phyloP scores from a whole-genome alignment of 2,888 invertebrate genomes.

The Nowickia ferox region DNA sequence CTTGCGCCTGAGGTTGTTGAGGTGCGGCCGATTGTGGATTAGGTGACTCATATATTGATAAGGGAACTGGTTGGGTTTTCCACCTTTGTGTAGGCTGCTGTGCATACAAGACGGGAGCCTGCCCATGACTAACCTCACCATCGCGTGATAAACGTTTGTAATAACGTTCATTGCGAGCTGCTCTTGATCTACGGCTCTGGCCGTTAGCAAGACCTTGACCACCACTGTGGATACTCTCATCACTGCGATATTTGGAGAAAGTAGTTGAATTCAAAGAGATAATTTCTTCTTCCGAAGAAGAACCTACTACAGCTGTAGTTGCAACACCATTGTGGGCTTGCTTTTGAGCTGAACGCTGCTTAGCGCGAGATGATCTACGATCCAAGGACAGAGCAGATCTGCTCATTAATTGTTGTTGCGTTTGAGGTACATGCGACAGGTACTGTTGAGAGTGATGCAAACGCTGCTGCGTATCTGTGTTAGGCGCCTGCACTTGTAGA shows the following conservation, averaged over 20 bases:
- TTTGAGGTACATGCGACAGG: slow-evolving; percentile 69
- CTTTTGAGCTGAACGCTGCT: slow-evolving; percentile 71
- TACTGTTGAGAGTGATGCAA: slow-evolving; percentile 70
- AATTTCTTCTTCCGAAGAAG: slow-evolving; percentile 79
- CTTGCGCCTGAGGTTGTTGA: slow-evolving; percentile 64
- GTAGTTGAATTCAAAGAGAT: slow-evolving; percentile 88
- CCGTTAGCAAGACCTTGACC: slow-evolving; percentile 84
- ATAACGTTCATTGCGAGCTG: slow-evolving; percentile 91
- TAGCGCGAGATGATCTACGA: slow-evolving; percentile 73
- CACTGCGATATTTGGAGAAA: slow-evolving; percentile 87
- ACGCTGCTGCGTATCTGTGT: slow-evolving; percentile 64
- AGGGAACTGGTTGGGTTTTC: slow-evolving; percentile 81
- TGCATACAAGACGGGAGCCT: slow-evolving; percentile 77
- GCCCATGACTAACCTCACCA: slow-evolving; percentile 84
- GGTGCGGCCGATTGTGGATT: slow-evolving; percentile 41
- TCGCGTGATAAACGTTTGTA: slow-evolving; percentile 89
- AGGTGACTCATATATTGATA: slow-evolving; percentile 82
- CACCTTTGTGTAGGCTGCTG: slow-evolving; percentile 84
- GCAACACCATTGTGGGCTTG: slow-evolving; percentile 76
- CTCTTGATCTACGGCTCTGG: slow-evolving; percentile 87
- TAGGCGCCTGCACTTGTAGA: slow-evolving; percentile 5
- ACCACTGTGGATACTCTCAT: slow-evolving; percentile 87
- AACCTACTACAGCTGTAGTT: slow-evolving; percentile 69
- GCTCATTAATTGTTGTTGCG: slow-evolving; percentile 72
- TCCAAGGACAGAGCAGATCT: slow-evolving; percentile 80